These are phyloP conservation scores for Agrotis segetum DNA, from an alignment of 2,888 invertebrate genomes.

Conservation along the genomic window DNA sequence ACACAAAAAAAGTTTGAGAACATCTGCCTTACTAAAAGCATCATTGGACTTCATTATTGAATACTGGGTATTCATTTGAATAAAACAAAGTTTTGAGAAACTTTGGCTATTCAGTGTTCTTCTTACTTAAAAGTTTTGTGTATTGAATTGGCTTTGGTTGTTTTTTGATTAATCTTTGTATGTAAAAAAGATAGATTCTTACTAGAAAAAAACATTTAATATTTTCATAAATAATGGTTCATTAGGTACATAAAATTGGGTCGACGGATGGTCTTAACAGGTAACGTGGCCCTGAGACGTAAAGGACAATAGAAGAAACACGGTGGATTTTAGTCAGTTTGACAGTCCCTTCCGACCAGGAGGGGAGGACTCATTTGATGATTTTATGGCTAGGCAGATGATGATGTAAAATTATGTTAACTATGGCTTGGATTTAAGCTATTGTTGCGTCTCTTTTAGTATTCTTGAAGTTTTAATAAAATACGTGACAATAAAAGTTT, in stretches of 20 bases:
- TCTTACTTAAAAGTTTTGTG: constrained; percentile 29
- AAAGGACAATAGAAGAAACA: too few species aligned
- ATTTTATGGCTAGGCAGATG: too few species aligned
- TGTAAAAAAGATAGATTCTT: too few species aligned
- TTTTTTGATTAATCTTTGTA: constrained; percentile 15
- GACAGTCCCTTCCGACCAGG: too few species aligned
- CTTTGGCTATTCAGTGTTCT: constrained; percentile 30
- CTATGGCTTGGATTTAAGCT: constrained; percentile 14
- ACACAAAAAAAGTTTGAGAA: constrained; percentile 46
- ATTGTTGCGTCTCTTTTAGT: constrained; percentile 23
- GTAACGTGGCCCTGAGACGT: too few species aligned
- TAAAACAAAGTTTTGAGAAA: constrained; percentile 45
- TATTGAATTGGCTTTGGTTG: constrained; percentile 37
- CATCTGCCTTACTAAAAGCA: constrained; percentile 53
- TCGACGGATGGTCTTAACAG: too few species aligned
- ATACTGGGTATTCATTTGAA: constrained; percentile 52
- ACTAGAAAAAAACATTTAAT: not conserved
- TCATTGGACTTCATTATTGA: constrained; percentile 55
- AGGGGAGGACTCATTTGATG: too few species aligned
- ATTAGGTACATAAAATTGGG: too few species aligned
- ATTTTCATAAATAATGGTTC: not conserved
- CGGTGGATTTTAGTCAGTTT: too few species aligned
- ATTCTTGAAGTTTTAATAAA: constrained; percentile 66
- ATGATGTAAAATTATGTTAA: constrained; percentile 15
- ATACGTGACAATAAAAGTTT: constrained; percentile 70